Base-by-base conservation (phyloP, 2,113 vertebrate genomes). In the Ictalurus furcatus region DNA sequence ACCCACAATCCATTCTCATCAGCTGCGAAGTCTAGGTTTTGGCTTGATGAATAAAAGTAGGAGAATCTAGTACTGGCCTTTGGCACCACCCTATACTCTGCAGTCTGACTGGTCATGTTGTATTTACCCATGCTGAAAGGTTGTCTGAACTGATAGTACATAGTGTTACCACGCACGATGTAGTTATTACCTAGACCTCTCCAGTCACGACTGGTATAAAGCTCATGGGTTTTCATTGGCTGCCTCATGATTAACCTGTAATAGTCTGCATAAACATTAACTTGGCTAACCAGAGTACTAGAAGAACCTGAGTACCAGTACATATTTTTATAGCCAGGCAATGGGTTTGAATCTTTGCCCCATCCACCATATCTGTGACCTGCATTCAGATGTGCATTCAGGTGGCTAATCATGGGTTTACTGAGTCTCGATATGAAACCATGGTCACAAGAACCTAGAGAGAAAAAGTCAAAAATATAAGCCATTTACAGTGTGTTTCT, bases 1-100 rank as follows among this genome's bases (percentile, higher is more conserved):
- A 97, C 95, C 93, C 93, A 87, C 93, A 94, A 89, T 92, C 95
- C 96, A 4, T 90, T 94, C 90, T 97, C 96, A 93, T 97, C 96
- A 0, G 94, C 94, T 61, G 95, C 93, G 90, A 96, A 94, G 85
- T 96, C 95, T 79, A 95, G 16, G 89, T 94, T 91, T 91, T 95
- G 94, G 48, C 82, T 37, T 0, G 1, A 2, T 1, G 94, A 94
- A 56, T 94, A 93, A 52, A 90, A 91, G 80, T 95, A 96, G 0
- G 95, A 94, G 87, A 94, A 95, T n/a, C 6, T 86, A 6, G 4
- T 0, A 34, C 93, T 95, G 0, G 93, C 94, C 0, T 84, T 74
- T 48, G 95, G 84, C 23, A 96, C 90, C 11, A 93, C 94, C 89
- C 93, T 93, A 79, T 88, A 90, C 3, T 86, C 88, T 13, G 87